Percentiles rank a stretch among this genome's conserved stretches.
These are phyloP conservation scores for Graphium colonna DNA, from an alignment of 2,888 invertebrate species.

Conservation along the genomic window DNA sequence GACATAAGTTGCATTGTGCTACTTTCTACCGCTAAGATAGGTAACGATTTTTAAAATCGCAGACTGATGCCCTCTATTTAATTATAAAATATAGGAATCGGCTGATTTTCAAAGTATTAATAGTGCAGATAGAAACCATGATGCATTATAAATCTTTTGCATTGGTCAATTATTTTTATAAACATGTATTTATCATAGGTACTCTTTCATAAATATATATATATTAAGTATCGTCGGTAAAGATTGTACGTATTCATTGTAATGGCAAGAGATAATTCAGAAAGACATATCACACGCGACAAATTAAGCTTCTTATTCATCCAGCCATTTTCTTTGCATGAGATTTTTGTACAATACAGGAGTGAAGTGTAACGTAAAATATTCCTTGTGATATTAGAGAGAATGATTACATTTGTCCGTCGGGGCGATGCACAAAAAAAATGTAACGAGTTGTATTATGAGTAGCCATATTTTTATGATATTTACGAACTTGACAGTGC, in stretches of 20 bases:
- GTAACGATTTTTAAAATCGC: slow-evolving; percentile 22
- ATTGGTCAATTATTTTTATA: slow-evolving; percentile 24
- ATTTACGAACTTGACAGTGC: slow-evolving; percentile 47
- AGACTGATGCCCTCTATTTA: slow-evolving; percentile 40
- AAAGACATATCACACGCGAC: slow-evolving; percentile 59
- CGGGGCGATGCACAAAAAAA: slow-evolving; percentile 62
- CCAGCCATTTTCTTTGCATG: slow-evolving; percentile 28
- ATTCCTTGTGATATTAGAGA: slow-evolving; percentile 73
- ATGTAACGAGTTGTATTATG: slow-evolving; percentile 54
- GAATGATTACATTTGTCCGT: slow-evolving; percentile 39
- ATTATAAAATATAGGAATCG: slow-evolving; percentile 23
- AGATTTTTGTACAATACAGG: slow-evolving; percentile 47
- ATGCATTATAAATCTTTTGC: slow-evolving; percentile 21
- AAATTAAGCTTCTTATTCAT: slow-evolving; percentile 53
- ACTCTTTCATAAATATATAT: slow-evolving; percentile 4
- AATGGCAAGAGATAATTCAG: slow-evolving; percentile 24
- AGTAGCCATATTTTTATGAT: slow-evolving; percentile 73
- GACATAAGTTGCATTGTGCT: slow-evolving; percentile 11
- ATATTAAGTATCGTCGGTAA: slow-evolving; percentile 12
- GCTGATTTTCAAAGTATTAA: slow-evolving; percentile 21
- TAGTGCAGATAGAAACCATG: slow-evolving; percentile 18
- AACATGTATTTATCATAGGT: slow-evolving; percentile 6
- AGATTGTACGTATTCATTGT: slow-evolving; percentile 19
- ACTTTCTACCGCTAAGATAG: slow-evolving; percentile 13
- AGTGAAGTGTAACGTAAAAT: slow-evolving; percentile 57